Evolutionary conservation across 2,113 vertebrate genomes (phyloP).

Genomic region (Rhodinocichla rosea): DNA sequence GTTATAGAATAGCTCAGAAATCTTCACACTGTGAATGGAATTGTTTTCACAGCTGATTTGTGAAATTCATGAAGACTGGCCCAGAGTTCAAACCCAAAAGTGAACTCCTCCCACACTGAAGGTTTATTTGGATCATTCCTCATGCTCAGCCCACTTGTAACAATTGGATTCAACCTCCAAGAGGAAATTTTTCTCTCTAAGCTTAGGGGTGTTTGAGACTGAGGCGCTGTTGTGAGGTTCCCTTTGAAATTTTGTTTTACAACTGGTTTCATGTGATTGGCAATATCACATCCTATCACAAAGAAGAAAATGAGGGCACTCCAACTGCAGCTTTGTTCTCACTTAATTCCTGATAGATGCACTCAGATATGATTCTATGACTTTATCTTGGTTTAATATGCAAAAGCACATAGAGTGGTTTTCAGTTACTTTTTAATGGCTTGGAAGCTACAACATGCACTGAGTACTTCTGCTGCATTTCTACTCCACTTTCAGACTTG

Average conservation of each 20-base stretch:
- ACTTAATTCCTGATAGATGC: not conserved
- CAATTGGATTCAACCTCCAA: not conserved
- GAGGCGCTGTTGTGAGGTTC: not conserved
- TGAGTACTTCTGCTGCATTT: not conserved
- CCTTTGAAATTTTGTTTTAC: slow-evolving; percentile 4
- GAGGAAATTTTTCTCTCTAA: not conserved
- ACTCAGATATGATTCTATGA: not conserved
- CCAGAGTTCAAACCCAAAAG: not conserved
- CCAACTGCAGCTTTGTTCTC: not conserved
- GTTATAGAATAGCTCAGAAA: slow-evolving; percentile 44
- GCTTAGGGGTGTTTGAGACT: not conserved
- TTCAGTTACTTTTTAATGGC: not conserved
- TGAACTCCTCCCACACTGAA: not conserved
- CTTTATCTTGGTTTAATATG: not conserved
- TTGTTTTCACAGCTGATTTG: slow-evolving; percentile 53
- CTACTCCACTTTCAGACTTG: not conserved
- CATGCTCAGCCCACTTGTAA: slow-evolving; percentile 14
- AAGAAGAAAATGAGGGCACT: accelerated
- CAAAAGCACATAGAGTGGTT: not conserved
- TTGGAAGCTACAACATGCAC: not conserved
- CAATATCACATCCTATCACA: not conserved
- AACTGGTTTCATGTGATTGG: not conserved
- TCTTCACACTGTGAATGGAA: slow-evolving; percentile 32
- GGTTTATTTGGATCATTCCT: slow-evolving; percentile 27
- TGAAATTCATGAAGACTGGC: slow-evolving; percentile 11